Percentiles rank a stretch among this genome's conserved stretches.
These are phyloP conservation scores for Notechis scutatus DNA, from an alignment of 2,113 vertebrate species.

Conservation along the genomic window DNA sequence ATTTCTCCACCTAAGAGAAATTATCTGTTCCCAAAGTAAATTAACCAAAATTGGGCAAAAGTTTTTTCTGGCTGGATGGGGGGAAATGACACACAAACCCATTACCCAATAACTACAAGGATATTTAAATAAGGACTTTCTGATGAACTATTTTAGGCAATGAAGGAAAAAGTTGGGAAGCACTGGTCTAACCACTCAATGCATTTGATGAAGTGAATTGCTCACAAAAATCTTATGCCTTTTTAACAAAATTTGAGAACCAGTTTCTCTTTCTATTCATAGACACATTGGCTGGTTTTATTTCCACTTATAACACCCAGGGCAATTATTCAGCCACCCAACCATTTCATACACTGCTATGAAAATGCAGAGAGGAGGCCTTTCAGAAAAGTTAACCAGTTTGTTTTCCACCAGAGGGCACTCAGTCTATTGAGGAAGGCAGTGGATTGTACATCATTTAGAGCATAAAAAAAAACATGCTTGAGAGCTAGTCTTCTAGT, in stretches of 20 bases:
- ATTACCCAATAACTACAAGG: too few relatives aligned
- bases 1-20: neutral
- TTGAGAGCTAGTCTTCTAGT: neutral
- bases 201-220: neutral
- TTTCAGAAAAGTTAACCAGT: neutral
- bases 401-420: conserved; percentile 58
- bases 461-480: neutral
- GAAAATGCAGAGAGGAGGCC: neutral
- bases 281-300: neutral
- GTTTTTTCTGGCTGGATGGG: neutral
- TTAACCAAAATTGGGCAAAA: neutral
- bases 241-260: neutral
- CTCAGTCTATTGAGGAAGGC: conserved; percentile 31
- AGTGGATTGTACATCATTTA: neutral
- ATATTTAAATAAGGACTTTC: neutral
- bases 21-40: neutral
- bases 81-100: neutral
- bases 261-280: neutral
- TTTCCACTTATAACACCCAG: neutral
- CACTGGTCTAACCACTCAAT: neutral
- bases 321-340: neutral
- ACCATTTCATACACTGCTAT: neutral
- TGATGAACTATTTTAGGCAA: neutral
- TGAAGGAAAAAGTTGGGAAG: neutral
- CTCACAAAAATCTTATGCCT: neutral